These are phyloP conservation scores for Psephotus haematonotus DNA, from an alignment of 2,113 vertebrate species.

Conservation along the genomic window DNA sequence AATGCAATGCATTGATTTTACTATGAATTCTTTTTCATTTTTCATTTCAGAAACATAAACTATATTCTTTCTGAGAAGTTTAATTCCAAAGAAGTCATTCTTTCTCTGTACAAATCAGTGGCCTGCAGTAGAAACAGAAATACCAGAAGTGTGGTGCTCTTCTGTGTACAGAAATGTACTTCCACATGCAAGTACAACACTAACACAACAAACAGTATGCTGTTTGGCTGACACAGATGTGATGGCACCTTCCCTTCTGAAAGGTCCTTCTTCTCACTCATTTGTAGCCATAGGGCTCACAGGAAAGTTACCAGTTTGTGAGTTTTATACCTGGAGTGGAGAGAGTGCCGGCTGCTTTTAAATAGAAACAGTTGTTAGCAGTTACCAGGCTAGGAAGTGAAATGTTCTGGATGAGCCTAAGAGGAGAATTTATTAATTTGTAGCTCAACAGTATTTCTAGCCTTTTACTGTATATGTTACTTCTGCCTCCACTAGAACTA, in stretches of 20 bases:
- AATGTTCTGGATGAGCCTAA: background rate
- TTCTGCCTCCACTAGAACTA: background rate
- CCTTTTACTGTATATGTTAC: background rate
- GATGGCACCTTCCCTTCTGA: background rate
- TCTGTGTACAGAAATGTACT: background rate
- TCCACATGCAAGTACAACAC: background rate
- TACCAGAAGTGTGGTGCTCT: background rate
- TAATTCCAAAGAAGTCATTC: background rate
- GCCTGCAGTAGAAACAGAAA: background rate
- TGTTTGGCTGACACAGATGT: background rate
- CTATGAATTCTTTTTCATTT: background rate
- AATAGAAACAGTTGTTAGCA: slow-evolving; percentile 24
- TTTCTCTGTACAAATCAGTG: background rate
- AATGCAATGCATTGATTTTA: background rate
- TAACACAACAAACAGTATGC: background rate
- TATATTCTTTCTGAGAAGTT: background rate
- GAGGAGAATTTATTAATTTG: background rate
- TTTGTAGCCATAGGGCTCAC: background rate
- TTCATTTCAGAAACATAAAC: background rate
- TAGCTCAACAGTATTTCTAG: background rate
- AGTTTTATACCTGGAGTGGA: background rate
- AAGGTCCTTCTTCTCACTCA: background rate
- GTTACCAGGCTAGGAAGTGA: slow-evolving; percentile 29
- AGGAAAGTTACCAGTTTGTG: slow-evolving; percentile 33
- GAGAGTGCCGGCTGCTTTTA: slow-evolving; percentile 38